These are phyloP conservation scores for Prietella phreatophila DNA, from an alignment of 2,113 vertebrate genomes.

Conservation along the genomic window DNA sequence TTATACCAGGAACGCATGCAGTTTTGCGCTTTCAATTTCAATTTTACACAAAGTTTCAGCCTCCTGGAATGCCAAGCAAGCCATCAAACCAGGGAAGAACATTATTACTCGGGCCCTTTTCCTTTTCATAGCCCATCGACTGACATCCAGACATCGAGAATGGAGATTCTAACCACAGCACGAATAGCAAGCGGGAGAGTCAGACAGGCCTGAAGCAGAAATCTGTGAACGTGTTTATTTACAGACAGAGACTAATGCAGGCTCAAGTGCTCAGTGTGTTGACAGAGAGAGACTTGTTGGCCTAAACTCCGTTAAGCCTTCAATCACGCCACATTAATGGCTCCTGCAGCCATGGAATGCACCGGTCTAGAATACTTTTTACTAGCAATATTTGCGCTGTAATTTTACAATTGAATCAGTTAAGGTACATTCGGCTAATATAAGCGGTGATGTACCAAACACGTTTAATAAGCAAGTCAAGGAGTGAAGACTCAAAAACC, in stretches of 20 bases:
- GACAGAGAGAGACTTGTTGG: conserved; percentile 51
- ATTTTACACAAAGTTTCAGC: not conserved
- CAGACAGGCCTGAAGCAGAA: conserved; percentile 36
- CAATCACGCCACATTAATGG: conserved; percentile 52
- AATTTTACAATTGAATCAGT: not conserved
- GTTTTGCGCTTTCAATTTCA: not conserved
- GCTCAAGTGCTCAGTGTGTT: conserved; percentile 64
- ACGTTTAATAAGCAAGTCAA: not conserved
- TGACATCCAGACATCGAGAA: not conserved
- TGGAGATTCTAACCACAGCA: conserved; percentile 33
- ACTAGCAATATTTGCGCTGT: not conserved
- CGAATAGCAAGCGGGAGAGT: conserved; percentile 40
- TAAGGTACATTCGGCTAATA: not conserved
- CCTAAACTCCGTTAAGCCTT: conserved; percentile 65
- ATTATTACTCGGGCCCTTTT: not conserved
- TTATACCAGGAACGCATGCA: not conserved
- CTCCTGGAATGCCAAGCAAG: not conserved
- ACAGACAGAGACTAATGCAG: conserved; percentile 60
- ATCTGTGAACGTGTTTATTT: conserved; percentile 60
- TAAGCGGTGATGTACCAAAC: not conserved
- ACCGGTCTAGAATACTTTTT: not conserved
- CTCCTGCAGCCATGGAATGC: conserved; percentile 9
- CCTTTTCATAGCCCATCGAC: not conserved
- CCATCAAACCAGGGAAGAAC: not conserved
- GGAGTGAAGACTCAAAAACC: not conserved